Conservation (phyloP, 2,888 invertebrate genomes). For the Timema cristinae region DNA sequence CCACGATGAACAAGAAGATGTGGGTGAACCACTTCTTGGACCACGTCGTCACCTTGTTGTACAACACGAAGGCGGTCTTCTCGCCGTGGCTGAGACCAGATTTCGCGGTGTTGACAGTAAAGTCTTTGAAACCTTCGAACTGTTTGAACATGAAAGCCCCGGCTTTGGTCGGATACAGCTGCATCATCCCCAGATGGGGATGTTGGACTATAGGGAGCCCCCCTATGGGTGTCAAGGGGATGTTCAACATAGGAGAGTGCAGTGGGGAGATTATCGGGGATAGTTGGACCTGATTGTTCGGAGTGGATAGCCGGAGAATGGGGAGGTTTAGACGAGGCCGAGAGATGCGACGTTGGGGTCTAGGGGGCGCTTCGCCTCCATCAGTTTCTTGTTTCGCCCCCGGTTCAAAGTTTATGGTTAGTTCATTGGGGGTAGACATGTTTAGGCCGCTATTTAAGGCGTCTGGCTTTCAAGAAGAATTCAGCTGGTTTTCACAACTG, state of each 20-base stretch:
- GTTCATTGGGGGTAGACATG: constrained; percentile 30
- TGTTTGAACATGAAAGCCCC: constrained; percentile 77
- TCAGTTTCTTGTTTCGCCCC: no score
- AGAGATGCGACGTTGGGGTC: constrained; percentile 13
- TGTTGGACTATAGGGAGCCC: constrained; percentile 25
- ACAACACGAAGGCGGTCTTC: constrained; percentile 74
- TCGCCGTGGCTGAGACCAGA: constrained; percentile 80
- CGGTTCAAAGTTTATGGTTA: constrained; percentile 14
- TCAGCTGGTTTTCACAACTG: neutral
- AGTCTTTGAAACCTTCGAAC: constrained; percentile 70
- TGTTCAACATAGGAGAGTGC: constrained; percentile 41
- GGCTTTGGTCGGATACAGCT: constrained; percentile 60
- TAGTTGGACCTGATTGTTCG: constrained; percentile 34
- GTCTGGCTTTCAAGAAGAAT: neutral
- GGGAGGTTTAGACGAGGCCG: constrained; percentile 27
- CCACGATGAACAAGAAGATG: constrained; percentile 73
- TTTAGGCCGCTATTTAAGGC: neutral
- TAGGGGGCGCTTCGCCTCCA: constrained; percentile 12
- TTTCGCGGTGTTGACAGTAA: constrained; percentile 67
- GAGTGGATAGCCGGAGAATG: constrained; percentile 23
- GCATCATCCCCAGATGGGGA: constrained; percentile 32
- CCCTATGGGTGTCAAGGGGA: constrained; percentile 45
- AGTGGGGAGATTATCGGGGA: constrained; percentile 40
- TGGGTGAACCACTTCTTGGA: constrained; percentile 87
- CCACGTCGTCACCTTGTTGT: constrained; percentile 66